Evolutionary conservation across 53 echinoderm and acorn worm genomes (phyloP).

Genomic region (Crossaster papposus): DNA sequence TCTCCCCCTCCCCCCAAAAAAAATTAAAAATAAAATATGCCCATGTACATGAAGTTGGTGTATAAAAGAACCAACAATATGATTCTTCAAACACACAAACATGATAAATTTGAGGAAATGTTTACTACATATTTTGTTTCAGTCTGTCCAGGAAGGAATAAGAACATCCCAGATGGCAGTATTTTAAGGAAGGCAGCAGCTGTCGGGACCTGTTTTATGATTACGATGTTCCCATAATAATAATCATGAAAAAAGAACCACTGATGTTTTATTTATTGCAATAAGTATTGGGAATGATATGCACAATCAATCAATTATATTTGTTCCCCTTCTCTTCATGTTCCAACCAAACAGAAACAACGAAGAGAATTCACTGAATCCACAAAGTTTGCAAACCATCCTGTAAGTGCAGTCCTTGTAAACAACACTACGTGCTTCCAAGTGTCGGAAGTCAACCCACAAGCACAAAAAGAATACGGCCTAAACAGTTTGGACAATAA

Average conservation of each 20-base stretch:
- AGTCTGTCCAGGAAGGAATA: neutral
- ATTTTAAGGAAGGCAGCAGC: neutral
- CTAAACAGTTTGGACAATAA: constrained; percentile 25
- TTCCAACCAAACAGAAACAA: constrained; percentile 18
- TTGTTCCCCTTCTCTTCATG: neutral
- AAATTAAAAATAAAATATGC: neutral
- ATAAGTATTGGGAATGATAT: constrained; percentile 3
- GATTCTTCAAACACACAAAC: no score
- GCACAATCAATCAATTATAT: constrained; percentile 33
- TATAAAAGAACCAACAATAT: no score
- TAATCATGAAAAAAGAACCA: neutral
- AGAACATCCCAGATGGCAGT: neutral
- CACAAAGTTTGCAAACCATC: constrained; percentile 4
- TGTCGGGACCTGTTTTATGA: neutral
- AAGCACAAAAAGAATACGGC: neutral
- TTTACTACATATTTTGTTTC: neutral
- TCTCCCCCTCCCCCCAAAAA: no score
- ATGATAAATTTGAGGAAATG: no score
- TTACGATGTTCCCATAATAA: neutral
- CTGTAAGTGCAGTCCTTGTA: neutral
- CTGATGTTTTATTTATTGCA: constrained; percentile 26
- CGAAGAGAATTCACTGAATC: constrained; percentile 1
- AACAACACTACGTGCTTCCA: constrained; percentile 15
- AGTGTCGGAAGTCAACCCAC: constrained; percentile 23
- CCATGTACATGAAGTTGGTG: no score